phyloP scores from a whole-genome alignment of 2,797 vertebrate genomes.

The Monodelphis domestica region DNA sequence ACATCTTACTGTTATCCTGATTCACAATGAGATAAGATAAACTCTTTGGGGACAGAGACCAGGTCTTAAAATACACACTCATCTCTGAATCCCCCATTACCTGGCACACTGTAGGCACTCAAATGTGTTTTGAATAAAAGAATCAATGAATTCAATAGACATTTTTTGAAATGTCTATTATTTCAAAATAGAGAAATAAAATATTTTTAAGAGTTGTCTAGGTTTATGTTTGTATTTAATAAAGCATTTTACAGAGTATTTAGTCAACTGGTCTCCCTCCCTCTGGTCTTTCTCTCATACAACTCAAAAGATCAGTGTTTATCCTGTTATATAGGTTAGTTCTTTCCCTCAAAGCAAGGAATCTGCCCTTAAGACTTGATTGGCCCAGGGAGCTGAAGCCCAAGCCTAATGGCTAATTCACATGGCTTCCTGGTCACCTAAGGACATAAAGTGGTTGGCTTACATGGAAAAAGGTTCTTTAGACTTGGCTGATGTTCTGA shows the following conservation, averaged over 20 bases:
- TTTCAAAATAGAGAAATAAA: not conserved
- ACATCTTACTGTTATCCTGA: not conserved
- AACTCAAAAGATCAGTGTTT: not conserved
- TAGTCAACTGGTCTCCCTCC: not conserved
- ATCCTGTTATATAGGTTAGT: not conserved
- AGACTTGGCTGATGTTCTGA: not conserved
- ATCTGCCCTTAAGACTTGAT: not conserved
- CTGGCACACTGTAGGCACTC: not conserved
- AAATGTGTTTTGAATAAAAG: not conserved
- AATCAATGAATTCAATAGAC: not conserved
- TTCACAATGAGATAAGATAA: not conserved
- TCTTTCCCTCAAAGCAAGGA: not conserved
- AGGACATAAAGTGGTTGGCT: not conserved
- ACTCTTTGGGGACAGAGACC: not conserved
- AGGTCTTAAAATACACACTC: not conserved
- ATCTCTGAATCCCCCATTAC: not conserved
- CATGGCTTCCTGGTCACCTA: not conserved
- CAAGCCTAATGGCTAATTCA: not conserved
- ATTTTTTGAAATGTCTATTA: not conserved
- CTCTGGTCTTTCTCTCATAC: not conserved
- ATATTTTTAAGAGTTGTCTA: not conserved
- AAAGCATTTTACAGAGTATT: not conserved
- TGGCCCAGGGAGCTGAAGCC: not conserved
- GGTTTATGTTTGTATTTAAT: not conserved
- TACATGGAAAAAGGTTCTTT: not conserved